These are phyloP conservation scores for Zygogramma bicolorata DNA, from an alignment of 2,888 invertebrate species.

Conservation along the genomic window DNA sequence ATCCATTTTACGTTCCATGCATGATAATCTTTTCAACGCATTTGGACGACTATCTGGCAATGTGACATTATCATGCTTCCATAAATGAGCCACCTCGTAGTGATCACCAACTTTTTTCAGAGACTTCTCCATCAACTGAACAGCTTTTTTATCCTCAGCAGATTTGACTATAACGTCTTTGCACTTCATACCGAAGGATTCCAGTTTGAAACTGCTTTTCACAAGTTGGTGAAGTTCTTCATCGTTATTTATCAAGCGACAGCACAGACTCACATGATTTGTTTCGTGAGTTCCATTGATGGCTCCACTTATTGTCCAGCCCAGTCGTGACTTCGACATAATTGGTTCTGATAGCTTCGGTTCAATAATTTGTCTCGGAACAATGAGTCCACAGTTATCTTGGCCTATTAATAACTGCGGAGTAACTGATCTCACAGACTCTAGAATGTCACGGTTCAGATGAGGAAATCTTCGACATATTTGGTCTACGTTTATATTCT, in stretches of 20 bases:
- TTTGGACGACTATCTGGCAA: neutral
- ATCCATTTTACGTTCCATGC: constrained; percentile 7
- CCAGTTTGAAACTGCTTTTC: neutral
- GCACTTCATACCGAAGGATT: neutral
- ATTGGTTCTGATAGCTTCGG: too few species aligned
- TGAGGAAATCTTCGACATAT: too few species aligned
- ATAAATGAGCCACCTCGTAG: neutral
- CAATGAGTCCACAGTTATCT: too few species aligned
- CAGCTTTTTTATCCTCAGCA: neutral
- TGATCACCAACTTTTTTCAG: neutral
- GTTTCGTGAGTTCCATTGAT: neutral
- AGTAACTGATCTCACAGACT: too few species aligned
- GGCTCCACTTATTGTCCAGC: neutral
- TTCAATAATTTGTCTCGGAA: too few species aligned
- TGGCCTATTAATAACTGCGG: too few species aligned
- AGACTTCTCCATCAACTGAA: neutral
- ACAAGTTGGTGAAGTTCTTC: neutral
- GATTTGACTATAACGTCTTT: neutral
- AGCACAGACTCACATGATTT: neutral
- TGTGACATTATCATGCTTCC: neutral
- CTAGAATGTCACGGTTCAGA: too few species aligned
- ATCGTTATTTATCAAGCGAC: neutral
- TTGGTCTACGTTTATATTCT: too few species aligned
- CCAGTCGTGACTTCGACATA: too few species aligned
- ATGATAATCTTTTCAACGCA: neutral